A percentile compares a stretch with the other conserved stretches of the same genome.
Conservation (phyloP, 2,888 invertebrate species). For the Lordiphosa andalusiaca region DNA sequence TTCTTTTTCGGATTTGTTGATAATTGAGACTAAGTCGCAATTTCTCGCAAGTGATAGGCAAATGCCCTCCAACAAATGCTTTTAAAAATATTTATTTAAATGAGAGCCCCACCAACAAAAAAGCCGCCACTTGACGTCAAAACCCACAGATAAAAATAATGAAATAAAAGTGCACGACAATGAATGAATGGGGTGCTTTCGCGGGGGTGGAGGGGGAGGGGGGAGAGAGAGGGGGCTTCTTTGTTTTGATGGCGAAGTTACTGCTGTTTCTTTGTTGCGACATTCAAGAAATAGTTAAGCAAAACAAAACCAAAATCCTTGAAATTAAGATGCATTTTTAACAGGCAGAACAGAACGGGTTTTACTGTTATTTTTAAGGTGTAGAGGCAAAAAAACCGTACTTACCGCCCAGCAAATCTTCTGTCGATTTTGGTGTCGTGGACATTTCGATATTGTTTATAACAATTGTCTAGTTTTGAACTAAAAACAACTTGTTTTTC, state of each 20-base stretch:
- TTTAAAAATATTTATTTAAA: conserved; percentile 33
- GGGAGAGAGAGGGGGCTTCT: conserved; percentile 14
- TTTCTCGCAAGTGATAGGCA: conserved; percentile 59
- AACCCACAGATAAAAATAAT: conserved; percentile 48
- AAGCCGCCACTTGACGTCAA: conserved; percentile 59
- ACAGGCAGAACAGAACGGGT: conserved; percentile 37
- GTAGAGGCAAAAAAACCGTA: conserved; percentile 43
- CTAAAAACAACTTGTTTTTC: conserved; percentile 49
- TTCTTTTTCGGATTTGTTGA: conserved; percentile 33
- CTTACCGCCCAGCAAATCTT: conserved; percentile 80
- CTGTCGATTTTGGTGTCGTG: conserved; percentile 79
- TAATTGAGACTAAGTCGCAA: conserved; percentile 58
- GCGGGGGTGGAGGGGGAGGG: neutral
- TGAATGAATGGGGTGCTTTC: conserved; percentile 1
- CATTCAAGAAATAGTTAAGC: conserved; percentile 36
- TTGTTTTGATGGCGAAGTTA: conserved; percentile 53
- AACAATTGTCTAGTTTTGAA: conserved; percentile 22
- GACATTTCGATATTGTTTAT: conserved; percentile 73
- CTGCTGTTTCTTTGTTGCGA: conserved; percentile 53
- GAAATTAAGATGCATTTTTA: conserved; percentile 45
- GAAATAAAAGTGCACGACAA: conserved; percentile 47
- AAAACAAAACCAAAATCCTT: conserved; percentile 61
- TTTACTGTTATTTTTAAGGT: conserved; percentile 31
- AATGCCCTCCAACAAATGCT: conserved; percentile 58
- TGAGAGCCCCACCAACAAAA: conserved; percentile 17